Evolutionary conservation across 2,888 invertebrate genomes (phyloP), one percentile per base, ranked within the genome.

Genomic region (Gibbula magus): DNA sequence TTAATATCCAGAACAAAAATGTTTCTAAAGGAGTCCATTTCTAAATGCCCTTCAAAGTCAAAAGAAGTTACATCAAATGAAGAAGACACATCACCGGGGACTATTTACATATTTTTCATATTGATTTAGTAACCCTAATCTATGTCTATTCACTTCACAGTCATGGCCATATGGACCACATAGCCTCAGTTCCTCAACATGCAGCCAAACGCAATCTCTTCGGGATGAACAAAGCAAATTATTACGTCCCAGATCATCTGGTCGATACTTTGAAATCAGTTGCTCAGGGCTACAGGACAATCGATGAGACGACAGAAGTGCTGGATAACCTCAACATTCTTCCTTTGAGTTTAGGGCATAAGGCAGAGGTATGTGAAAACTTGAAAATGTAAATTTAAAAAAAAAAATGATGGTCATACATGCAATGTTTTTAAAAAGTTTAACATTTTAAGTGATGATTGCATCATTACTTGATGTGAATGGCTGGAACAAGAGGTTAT

Each of bases 91-190:
- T n/a, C n/a, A n/a, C n/a, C n/a, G n/a, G n/a, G n/a, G n/a, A n/a
- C n/a, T n/a, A n/a, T n/a, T n/a, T n/a, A n/a, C n/a, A n/a, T n/a
- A n/a, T 13, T 45, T 45, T 8, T 45, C 45, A 4, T 45, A 13
- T 45, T 45, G 5, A 45, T 45, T 45, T n/a, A n/a, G n/a, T n/a
- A n/a, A n/a, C n/a, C n/a, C n/a, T n/a, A n/a, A n/a, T n/a, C n/a
- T n/a, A n/a, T n/a, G n/a, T n/a, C n/a, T n/a, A n/a, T n/a, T n/a
- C n/a, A n/a, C n/a, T 51, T 85, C 85, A 3, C 85, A 91, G 91
- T 61, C 92, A 92, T 86, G 91, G 91, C 0, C 92, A 92, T 81
- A 86, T 90, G 83, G 92, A 92, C 77, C 92, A 92, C 70, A 85
- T 90, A 35, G 86, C 87, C 13, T 89, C 86, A 7, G 54, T 92